Evolutionary conservation across 2,113 vertebrate genomes (phyloP).

Genomic region (Mohoua ochrocephala): DNA sequence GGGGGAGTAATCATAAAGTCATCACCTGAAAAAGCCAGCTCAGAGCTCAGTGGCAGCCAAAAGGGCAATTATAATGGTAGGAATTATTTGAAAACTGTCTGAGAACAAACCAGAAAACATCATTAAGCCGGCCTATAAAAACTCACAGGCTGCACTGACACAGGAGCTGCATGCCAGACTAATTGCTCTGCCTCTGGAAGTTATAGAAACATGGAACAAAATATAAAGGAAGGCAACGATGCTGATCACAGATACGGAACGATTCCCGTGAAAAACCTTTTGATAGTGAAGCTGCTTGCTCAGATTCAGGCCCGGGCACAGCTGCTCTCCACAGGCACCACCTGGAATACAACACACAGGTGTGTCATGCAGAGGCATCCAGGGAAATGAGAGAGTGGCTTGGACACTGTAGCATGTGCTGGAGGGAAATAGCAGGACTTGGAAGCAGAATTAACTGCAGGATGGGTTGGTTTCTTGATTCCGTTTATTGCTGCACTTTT

Average conservation of each 20-base stretch:
- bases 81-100: background rate
- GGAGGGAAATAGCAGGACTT: background rate
- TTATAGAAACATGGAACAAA: background rate
- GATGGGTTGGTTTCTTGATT: background rate
- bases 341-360: background rate
- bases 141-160: background rate
- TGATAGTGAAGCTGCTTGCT: background rate
- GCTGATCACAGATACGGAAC: background rate
- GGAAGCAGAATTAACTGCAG: background rate
- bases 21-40: background rate
- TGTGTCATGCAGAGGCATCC: background rate
- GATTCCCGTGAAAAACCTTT: background rate
- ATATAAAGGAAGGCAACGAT: background rate
- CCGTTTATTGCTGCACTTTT: background rate
- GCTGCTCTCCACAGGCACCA: background rate
- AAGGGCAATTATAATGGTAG: background rate
- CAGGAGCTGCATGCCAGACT: background rate
- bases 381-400: background rate
- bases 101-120: background rate
- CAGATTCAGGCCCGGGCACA: background rate
- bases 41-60: background rate
- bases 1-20: background rate
- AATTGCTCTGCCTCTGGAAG: background rate
- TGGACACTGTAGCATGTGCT: background rate
- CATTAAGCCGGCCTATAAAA: background rate